Conservation (phyloP, 2,888 invertebrate genomes). For the Ctenicera cuprea region DNA sequence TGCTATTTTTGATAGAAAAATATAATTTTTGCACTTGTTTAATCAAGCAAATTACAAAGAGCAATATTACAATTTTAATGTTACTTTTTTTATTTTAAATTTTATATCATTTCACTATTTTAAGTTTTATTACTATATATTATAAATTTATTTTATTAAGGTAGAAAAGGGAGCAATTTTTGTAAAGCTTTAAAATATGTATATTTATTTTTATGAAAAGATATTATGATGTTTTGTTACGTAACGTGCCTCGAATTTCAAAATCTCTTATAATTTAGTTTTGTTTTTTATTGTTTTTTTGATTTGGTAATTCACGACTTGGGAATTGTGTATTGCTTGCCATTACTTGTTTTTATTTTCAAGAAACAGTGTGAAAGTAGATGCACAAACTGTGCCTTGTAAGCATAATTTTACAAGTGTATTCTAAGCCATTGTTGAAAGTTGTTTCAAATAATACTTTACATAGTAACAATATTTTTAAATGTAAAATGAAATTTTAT, state of each 20-base stretch:
- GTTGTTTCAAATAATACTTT: neutral
- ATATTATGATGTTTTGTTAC: too few relatives aligned
- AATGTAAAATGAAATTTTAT: too few relatives aligned
- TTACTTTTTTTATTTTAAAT: neutral
- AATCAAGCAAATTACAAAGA: neutral
- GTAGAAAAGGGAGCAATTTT: conserved; percentile 8
- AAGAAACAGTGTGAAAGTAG: too few relatives aligned
- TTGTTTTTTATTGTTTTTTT: too few relatives aligned
- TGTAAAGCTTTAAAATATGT: neutral
- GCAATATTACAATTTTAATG: neutral
- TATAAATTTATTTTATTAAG: conserved; percentile 6
- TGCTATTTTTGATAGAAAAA: neutral
- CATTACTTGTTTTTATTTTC: too few relatives aligned
- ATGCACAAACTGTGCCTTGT: too few relatives aligned
- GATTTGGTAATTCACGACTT: too few relatives aligned
- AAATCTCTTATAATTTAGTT: neutral
- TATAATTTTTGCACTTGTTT: conserved; percentile 11
- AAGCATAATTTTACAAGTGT: neutral
- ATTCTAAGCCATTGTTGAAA: neutral
- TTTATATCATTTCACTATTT: neutral
- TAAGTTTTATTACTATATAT: conserved; percentile 1
- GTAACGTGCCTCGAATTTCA: neutral
- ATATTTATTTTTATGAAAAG: conserved; percentile 1
- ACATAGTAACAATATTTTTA: too few relatives aligned
- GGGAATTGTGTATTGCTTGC: too few relatives aligned